These are phyloP conservation scores for Eira barbara DNA, from an alignment of 2,113 vertebrate species.

Conservation along the genomic window DNA sequence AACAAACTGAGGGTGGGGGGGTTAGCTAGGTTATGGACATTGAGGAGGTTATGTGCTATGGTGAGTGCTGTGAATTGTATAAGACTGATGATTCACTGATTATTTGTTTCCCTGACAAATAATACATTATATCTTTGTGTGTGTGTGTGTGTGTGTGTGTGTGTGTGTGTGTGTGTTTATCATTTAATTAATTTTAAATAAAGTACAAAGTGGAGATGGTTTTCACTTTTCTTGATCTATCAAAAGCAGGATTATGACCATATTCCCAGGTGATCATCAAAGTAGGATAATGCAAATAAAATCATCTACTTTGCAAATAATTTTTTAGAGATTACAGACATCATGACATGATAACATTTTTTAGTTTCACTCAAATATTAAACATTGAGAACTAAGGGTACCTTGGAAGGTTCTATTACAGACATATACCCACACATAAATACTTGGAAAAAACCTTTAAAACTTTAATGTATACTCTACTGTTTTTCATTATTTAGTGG, in stretches of 20 bases:
- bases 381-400: background rate
- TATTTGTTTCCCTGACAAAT: no score
- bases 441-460: background rate
- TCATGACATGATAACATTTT: background rate
- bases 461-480: background rate
- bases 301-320: no score
- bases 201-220: conserved; percentile 40
- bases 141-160: no score
- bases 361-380: background rate
- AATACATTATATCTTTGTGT: no score
- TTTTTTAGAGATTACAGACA: background rate
- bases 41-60: no score
- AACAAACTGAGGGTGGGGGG: no score
- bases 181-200: conserved; percentile 73
- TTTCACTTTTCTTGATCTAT: background rate
- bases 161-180: background rate
- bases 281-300: background rate
- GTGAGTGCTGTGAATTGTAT: no score
- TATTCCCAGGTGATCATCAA: background rate
- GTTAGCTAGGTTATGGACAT: no score
- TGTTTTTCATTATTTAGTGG: background rate
- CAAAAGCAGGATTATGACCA: background rate
- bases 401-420: background rate
- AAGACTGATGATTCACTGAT: no score
- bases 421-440: background rate